Evolutionary conservation across 2,113 vertebrate genomes (phyloP).

Genomic region (Setophaga coronata): DNA sequence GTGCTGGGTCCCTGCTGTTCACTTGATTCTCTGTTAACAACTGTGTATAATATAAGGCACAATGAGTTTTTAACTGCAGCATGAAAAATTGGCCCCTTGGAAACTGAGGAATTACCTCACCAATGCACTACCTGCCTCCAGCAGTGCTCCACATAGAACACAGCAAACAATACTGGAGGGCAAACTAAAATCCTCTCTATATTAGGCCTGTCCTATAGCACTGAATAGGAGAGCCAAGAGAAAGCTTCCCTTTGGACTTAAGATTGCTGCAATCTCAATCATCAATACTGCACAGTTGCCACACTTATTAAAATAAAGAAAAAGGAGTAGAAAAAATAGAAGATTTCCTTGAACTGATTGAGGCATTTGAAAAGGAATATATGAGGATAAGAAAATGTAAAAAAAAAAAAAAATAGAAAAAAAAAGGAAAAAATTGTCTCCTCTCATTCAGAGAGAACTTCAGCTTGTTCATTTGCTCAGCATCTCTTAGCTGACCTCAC

Average conservation of each 20-base stretch:
- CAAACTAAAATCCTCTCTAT: neutral
- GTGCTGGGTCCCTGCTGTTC: neutral
- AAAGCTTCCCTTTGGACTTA: neutral
- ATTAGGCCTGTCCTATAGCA: neutral
- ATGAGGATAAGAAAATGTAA: neutral
- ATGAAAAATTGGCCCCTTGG: neutral
- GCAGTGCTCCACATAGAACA: neutral
- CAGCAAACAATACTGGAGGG: neutral
- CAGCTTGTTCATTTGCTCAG: neutral
- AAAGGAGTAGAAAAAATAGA: neutral
- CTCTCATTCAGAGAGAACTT: neutral
- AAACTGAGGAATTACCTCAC: neutral
- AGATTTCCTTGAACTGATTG: neutral
- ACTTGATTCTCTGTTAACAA: neutral
- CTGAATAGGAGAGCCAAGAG: neutral
- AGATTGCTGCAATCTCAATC: neutral
- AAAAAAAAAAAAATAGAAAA: neutral
- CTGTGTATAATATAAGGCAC: neutral
- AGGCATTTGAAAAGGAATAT: neutral
- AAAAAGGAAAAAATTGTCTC: neutral
- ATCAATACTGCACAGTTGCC: neutral
- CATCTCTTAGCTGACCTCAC: neutral
- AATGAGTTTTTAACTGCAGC: neutral
- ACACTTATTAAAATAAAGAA: neutral
- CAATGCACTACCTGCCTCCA: neutral